These are phyloP conservation scores for Emydoidea blandingii DNA, from an alignment of 2,797 vertebrate species.

Conservation along the genomic window DNA sequence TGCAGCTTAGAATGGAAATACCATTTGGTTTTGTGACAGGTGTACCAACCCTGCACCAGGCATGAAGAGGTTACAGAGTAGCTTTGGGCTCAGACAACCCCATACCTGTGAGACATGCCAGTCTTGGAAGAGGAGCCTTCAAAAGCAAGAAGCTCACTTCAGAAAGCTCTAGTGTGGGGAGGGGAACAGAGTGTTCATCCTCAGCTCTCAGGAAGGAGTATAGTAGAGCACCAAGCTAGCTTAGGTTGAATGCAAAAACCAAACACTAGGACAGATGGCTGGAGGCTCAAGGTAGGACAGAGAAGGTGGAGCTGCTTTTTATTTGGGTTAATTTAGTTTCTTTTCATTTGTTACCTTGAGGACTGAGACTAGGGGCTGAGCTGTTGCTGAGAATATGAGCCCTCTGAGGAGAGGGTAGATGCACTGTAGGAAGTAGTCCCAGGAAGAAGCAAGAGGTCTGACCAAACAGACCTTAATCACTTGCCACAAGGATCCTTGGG, in stretches of 20 bases:
- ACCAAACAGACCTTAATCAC: neutral
- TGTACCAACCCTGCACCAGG: neutral
- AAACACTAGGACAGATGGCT: neutral
- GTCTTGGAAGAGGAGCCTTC: neutral
- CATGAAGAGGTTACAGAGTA: neutral
- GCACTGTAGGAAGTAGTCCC: neutral
- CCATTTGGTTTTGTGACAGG: neutral
- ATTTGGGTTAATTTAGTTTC: neutral
- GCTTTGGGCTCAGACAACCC: too few species aligned
- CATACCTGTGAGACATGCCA: neutral
- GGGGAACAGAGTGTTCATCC: neutral
- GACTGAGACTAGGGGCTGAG: neutral
- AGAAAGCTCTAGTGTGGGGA: neutral
- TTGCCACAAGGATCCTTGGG: neutral
- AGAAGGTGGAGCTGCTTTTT: neutral
- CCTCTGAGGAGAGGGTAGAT: neutral
- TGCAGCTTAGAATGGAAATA: neutral
- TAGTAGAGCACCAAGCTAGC: neutral
- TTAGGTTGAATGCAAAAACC: too few species aligned
- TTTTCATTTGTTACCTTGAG: neutral
- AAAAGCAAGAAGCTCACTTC: neutral
- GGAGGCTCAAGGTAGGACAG: neutral
- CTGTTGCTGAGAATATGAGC: neutral
- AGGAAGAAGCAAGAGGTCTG: neutral
- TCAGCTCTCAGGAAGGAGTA: neutral